A percentile compares a stretch with the other conserved stretches of the same genome.
Conservation (phyloP, 2,113 vertebrate genomes). For the human (Homo sapiens) region GRCh38 chrX:25058501-25059000, state of each 20-base stretch:
- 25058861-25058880: background rate
- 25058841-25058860: constrained; percentile 17
- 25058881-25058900: background rate
- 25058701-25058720: background rate
- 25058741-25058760: background rate
- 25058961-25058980: background rate
- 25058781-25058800: constrained; percentile 15
- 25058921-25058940: background rate
- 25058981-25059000: background rate
- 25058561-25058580: background rate
- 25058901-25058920: background rate
- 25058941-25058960: background rate
- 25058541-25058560: too few relatives aligned
- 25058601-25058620: constrained; percentile 4
- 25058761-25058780: background rate
- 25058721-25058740: background rate
- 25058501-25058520: too few relatives aligned
- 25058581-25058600: background rate
- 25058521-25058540: too few relatives aligned
- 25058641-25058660: background rate
- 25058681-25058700: constrained; percentile 4
- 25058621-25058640: constrained; percentile 12
- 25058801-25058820: background rate
- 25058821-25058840: constrained; percentile 21
- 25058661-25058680: background rate